Percentiles rank a stretch among this genome's conserved stretches.
Evolutionary conservation across 2,113 vertebrate species (phyloP).

Genomic region (Todiramphus chloris): DNA sequence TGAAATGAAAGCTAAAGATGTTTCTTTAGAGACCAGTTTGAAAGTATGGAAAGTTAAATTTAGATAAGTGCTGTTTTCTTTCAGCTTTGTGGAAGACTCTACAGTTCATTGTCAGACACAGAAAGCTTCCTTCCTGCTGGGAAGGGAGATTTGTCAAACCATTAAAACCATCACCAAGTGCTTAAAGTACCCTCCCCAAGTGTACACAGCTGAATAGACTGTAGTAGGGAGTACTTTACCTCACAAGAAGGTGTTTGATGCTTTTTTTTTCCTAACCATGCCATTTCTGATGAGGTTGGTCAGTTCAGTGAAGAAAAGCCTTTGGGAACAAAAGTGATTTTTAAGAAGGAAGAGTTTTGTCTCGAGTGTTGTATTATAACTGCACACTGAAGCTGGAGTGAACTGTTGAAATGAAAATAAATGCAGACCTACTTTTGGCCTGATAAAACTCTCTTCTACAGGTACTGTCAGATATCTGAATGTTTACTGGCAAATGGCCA

Average conservation of each 20-base stretch:
- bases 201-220: neutral
- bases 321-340: neutral
- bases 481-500: neutral
- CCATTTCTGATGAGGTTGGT: neutral
- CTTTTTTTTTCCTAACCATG: neutral
- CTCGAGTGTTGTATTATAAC: neutral
- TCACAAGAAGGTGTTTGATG: neutral
- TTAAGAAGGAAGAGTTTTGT: neutral
- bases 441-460: neutral
- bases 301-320: neutral
- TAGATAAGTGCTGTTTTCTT: conserved; percentile 10
- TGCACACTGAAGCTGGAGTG: neutral
- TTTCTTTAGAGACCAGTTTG: neutral
- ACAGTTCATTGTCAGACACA: neutral
- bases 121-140: neutral
- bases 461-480: neutral
- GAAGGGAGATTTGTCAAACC: neutral
- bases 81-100: conserved; percentile 1
- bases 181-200: neutral
- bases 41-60: conserved; percentile 40
- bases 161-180: neutral
- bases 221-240: neutral
- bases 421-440: neutral
- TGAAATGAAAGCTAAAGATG: neutral
- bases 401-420: neutral